A percentile compares a stretch with the other conserved stretches of the same genome.
Evolutionary conservation across 2,113 vertebrate genomes (phyloP).

Genomic region (Erpornis zantholeuca): DNA sequence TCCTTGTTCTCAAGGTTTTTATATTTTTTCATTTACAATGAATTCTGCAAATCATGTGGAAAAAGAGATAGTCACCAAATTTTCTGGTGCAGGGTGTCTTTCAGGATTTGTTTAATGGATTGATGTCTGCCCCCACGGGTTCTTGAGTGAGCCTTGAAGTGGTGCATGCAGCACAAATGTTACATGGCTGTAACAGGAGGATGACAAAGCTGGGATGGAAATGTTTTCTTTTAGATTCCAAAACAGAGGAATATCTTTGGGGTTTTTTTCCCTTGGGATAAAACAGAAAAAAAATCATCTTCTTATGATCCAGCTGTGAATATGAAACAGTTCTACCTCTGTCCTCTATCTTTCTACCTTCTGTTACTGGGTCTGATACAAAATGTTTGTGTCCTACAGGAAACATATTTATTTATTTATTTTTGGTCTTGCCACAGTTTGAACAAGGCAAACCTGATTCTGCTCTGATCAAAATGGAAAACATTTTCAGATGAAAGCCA

Average conservation of each 20-base stretch:
- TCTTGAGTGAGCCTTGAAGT: neutral
- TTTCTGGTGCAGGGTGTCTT: neutral
- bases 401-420: neutral
- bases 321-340: neutral
- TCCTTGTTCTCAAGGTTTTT: neutral
- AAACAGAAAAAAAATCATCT: neutral
- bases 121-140: neutral
- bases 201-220: neutral
- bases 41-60: neutral
- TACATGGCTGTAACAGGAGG: neutral
- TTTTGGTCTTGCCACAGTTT: neutral
- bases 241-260: neutral
- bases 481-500: neutral
- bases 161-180: neutral
- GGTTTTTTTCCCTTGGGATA: rapidly evolving
- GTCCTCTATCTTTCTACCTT: neutral
- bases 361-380: neutral
- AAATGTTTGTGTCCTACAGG: neutral
- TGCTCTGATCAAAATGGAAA: neutral
- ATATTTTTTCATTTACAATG: neutral
- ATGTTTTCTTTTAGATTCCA: neutral
- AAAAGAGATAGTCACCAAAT: neutral
- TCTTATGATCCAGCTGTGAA: neutral
- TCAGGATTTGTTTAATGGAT: neutral
- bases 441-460: neutral